Evolutionary conservation across 2,888 invertebrate species (phyloP), one percentile per base, ranked within the genome.

Genomic region (Junonia oenone): DNA sequence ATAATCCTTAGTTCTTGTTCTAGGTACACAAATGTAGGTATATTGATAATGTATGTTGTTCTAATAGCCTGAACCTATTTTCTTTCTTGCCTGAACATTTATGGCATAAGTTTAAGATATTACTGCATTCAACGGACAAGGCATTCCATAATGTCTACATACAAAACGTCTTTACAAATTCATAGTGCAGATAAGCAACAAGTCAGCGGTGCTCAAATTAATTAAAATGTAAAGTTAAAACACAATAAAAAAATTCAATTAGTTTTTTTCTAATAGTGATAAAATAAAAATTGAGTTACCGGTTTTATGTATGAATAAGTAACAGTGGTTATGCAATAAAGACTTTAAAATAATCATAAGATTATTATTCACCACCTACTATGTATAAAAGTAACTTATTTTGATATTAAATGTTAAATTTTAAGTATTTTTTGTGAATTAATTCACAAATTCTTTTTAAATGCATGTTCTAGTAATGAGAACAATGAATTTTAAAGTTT

Each of bases 181-280:
- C 26, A 46, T 15, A 33, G 56, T 59, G 37, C 56, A 51, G 26
- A 22, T 37, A 56, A 51, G 56, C 55, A 26, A 48, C 38, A 56
- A 50, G 15, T 40, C 38, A 38, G 27, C 27, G 1, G 14, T 45
- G 60, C 51, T 56, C 51, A 54, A 55, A 51, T 45, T 58, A 54
- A 57, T 56, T 53, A 52, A 51, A 45, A 60, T 51, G 46, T 59
- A 54, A 53, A 59, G 55, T 57, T 50, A 50, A 45, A 54, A 5
- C 27, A 26, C 46, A 35, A 47, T 48, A 51, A 51, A 50, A 37
- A 46, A 27, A 4, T 46, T 13, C 17, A 22, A 50, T 51, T 51
- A 51, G 31, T 31, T 45, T 29, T n/a, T 45, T 51, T 40, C 17
- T 15, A 13, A 26, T 48, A 11, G 29, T 29, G 15, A 40, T 43